A percentile compares a stretch with the other conserved stretches of the same genome.
These are phyloP conservation scores for Aramus guarauna DNA, from an alignment of 2,113 vertebrate genomes.

Conservation along the genomic window DNA sequence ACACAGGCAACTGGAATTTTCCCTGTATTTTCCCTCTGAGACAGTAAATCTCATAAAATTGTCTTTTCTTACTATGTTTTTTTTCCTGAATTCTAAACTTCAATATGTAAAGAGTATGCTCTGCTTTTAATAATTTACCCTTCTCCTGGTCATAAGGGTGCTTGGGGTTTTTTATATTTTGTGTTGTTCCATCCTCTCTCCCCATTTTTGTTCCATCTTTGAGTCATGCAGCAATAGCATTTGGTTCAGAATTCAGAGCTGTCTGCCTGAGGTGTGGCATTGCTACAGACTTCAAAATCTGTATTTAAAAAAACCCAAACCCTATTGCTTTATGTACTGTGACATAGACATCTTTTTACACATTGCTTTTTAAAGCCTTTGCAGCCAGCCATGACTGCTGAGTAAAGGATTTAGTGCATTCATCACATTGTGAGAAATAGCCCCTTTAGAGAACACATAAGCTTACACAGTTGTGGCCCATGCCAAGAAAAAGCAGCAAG, in stretches of 20 bases:
- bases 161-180: neutral
- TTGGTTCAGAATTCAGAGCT: neutral
- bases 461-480: neutral
- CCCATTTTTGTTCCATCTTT: neutral
- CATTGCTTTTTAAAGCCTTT: neutral
- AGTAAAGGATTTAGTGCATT: neutral
- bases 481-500: conserved; percentile 7
- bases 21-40: neutral
- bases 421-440: neutral
- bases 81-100: neutral
- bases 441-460: neutral
- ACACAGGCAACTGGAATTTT: neutral
- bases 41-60: neutral
- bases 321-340: neutral
- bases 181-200: neutral
- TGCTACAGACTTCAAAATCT: neutral
- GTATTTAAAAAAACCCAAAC: neutral
- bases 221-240: neutral
- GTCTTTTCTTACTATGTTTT: neutral
- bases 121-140: neutral
- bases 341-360: neutral
- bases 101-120: neutral
- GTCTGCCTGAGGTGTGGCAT: neutral
- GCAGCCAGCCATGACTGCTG: neutral
- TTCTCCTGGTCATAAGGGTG: neutral